Base-by-base conservation (phyloP, 37 sponge, comb jelly and placozoan genomes). In the Agelas oroides region DNA sequence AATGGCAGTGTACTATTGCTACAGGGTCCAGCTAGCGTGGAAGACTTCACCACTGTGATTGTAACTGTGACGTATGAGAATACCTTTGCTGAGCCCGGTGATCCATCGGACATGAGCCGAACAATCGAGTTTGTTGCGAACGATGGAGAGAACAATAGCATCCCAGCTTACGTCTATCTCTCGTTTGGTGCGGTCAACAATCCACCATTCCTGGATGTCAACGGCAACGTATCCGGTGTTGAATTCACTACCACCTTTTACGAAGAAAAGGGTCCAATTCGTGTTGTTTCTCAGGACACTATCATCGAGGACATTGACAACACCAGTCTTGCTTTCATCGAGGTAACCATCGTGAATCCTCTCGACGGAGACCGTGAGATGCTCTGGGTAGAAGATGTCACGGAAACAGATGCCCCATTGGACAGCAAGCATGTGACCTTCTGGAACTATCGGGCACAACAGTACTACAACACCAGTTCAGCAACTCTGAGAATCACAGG, bases 291-390 rank as follows among this genome's bases (percentile, higher is more conserved):
- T 17, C 60, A 57, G 2, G 54, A 73, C 67, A 52, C 64, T 3
- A 24, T 91, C 33, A 40, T 96, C 0, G 46, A 77, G 56, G 97
- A 96, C 34, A 85, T 92, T n/a, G 97, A 96, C 60, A 96, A 96
- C 76, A 19, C 14, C 18, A 91, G 92, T 3, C 75, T 96, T 28
- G 79, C 69, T 0, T 91, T 66, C 52, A 82, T 94, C 0, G 65
- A 72, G 27, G 91, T 96, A 28, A 82, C 34, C 25, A 85, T 95
- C 46, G 52, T 40, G 33, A 81, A 88, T 52, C 78, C 86, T 18
- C 32, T 38, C 15, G 95, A 94, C 73, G 92, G 86, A 38, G 85
- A 75, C 14, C 19, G 61, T 0, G 97, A 94, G 65, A 46, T 62
- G 18, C 87, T 96, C 18, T 86, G 37, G 59, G 92, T 89, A 27